Evolutionary conservation across 2,797 vertebrate species (phyloP).

Genomic region (Pangasius sanitwongsei): DNA sequence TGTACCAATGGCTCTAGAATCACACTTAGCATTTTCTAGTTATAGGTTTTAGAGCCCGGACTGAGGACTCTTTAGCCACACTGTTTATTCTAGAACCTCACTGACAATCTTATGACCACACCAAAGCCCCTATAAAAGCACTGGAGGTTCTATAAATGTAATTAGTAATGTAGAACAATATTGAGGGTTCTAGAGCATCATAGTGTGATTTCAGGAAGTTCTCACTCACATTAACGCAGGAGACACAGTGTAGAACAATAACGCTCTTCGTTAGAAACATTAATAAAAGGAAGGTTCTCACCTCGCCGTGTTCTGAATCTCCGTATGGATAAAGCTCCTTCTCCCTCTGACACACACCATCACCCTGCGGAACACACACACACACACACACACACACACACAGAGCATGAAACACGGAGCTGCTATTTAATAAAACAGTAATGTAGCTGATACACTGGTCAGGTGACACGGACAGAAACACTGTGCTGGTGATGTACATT

Average conservation of each 20-base stretch:
- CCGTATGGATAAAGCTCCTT: neutral
- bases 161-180: neutral
- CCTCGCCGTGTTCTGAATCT: neutral
- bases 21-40: no score
- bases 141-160: neutral
- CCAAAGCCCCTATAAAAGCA: neutral
- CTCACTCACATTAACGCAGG: neutral
- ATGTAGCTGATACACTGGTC: neutral
- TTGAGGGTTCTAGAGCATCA: neutral
- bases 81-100: no score
- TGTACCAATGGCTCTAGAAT: no score
- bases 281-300: neutral
- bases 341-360: conserved; percentile 19
- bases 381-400: neutral
- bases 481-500: neutral
- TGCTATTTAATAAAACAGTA: neutral
- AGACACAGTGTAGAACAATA: neutral
- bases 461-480: neutral
- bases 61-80: no score
- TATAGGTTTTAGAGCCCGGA: no score
- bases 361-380: neutral
- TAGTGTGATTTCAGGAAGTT: neutral
- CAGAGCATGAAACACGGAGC: neutral
- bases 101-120: no score
- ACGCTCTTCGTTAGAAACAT: neutral